Base-by-base conservation (phyloP, 2,888 invertebrate species). In the Conomelus anceps region DNA sequence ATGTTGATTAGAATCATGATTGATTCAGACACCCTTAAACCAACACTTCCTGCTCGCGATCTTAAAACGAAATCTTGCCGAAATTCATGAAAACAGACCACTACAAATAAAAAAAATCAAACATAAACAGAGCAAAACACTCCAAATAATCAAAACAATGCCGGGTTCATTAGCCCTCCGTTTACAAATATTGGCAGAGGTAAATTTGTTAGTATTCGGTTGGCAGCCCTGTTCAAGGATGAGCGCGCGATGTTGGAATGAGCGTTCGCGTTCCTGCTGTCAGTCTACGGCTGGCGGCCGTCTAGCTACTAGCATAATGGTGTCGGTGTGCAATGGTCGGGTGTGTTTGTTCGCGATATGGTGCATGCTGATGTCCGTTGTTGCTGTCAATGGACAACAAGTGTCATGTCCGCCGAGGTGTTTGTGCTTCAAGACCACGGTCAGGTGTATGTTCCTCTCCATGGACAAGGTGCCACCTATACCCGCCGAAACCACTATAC, bases 361-460 rank as follows among this genome's bases (percentile, higher is more conserved):
- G 34, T 34, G 7, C 13, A 34, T 34, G 34, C 9, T 63, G 20
- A n/a, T 63, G 63, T 63, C 63, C 63, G 63, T 3, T 6, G 34
- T 34, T 17, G n/a, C n/a, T 63, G 63, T 63, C 63, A 63, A 63
- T n/a, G 63, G 63, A n/a, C 63, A 63, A 63, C 63, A 63, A 63
- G 63, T 63, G 63, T 13, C 63, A 63, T 96, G 96, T 92, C 95
- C 96, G 11, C 92, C 93, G 85, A 94, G 94, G 91, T 96, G 96
- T 93, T 93, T 95, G 91, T 96, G 96, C 93, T 95, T 95, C 92
- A 93, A 94, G 87, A 95, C 94, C 89, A 95, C 95, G 1, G 95
- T 96, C 87, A 93, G 96, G 91, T 96, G 96, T 93, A 96, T 96
- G 95, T 95, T 95, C 92, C 93, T 95, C 92, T 95, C 95, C 90